Evolutionary conservation across 2,797 vertebrate species (phyloP).

Genomic region (Cottoperca gobio): DNA sequence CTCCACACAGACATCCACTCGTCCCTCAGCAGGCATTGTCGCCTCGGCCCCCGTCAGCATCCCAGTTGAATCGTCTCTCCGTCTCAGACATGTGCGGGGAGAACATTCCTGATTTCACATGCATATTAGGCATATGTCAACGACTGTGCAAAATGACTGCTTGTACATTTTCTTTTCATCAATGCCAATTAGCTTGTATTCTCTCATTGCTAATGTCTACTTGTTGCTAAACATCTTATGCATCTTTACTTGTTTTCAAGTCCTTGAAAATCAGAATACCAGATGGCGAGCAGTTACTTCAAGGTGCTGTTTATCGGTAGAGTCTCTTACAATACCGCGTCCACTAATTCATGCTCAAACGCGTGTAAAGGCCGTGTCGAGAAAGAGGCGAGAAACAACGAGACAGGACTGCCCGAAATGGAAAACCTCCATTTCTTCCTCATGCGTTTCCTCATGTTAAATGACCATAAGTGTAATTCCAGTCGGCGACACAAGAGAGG

Average conservation of each 20-base stretch:
- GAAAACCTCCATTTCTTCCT: slow-evolving; percentile 59
- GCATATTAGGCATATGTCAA: slow-evolving; percentile 30
- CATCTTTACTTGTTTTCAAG: slow-evolving; percentile 9
- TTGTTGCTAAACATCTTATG: slow-evolving; percentile 4
- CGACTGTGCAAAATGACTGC: slow-evolving; percentile 4
- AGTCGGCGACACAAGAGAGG: slow-evolving; percentile 74
- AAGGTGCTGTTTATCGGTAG: slow-evolving; percentile 2
- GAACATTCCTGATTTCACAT: slow-evolving; percentile 45
- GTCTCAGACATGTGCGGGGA: not conserved
- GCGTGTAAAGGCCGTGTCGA: slow-evolving; percentile 4
- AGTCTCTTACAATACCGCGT: not conserved
- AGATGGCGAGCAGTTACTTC: not conserved
- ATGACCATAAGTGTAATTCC: slow-evolving; percentile 77
- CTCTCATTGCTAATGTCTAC: not conserved
- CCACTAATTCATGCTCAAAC: not conserved
- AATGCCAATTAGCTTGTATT: not conserved
- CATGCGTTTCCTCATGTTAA: slow-evolving; percentile 66
- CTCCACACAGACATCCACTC: not conserved
- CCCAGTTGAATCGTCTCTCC: slow-evolving; percentile 1
- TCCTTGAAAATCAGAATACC: not conserved
- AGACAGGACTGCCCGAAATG: slow-evolving; percentile 42
- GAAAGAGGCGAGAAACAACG: slow-evolving; percentile 2
- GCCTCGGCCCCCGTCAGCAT: not conserved
- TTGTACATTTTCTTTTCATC: not conserved
- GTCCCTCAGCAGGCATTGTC: not conserved